A percentile compares a stretch with the other conserved stretches of the same genome.
phyloP scores from a whole-genome alignment of 2,113 vertebrate genomes.

The Oncorhynchus tshawytscha region DNA sequence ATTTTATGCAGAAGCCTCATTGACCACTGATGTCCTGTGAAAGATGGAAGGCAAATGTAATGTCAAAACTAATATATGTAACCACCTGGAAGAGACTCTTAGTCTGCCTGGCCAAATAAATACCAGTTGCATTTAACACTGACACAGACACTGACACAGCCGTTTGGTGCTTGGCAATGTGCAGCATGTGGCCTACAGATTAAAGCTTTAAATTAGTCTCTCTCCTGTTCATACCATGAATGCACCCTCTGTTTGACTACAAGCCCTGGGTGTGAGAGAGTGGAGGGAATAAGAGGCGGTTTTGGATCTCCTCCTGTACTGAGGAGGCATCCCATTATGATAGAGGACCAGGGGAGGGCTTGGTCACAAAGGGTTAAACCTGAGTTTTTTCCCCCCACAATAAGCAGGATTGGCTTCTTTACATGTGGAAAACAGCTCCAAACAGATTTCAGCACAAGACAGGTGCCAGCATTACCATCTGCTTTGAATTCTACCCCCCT shows the following conservation, averaged over 20 bases:
- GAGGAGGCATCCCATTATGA: slow-evolving; percentile 60
- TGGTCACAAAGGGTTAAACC: slow-evolving; percentile 73
- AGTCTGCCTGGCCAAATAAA: slow-evolving; percentile 48
- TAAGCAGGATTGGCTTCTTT: background rate
- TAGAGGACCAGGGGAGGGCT: slow-evolving; percentile 49
- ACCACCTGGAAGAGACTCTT: slow-evolving; percentile 57
- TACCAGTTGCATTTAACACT: slow-evolving; percentile 47
- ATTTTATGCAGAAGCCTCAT: no score
- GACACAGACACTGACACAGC: background rate
- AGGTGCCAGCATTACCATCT: slow-evolving; percentile 81
- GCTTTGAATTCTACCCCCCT: slow-evolving; percentile 73
- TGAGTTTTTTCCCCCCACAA: slow-evolving; percentile 39
- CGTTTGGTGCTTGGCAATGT: slow-evolving; percentile 51
- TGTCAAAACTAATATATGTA: slow-evolving; percentile 50
- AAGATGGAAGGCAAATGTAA: background rate
- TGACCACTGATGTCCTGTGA: background rate
- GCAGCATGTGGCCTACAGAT: slow-evolving; percentile 66
- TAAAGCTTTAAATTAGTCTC: slow-evolving; percentile 65
- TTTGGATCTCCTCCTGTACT: slow-evolving; percentile 63
- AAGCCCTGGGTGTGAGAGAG: slow-evolving; percentile 56
- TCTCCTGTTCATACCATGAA: slow-evolving; percentile 59
- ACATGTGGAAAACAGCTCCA: slow-evolving; percentile 79
- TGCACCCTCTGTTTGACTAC: slow-evolving; percentile 69
- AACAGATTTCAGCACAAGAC: slow-evolving; percentile 77
- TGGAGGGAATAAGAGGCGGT: slow-evolving; percentile 56